Base-by-base conservation (phyloP, 2,113 vertebrate genomes). In the Trogon surrucura region DNA sequence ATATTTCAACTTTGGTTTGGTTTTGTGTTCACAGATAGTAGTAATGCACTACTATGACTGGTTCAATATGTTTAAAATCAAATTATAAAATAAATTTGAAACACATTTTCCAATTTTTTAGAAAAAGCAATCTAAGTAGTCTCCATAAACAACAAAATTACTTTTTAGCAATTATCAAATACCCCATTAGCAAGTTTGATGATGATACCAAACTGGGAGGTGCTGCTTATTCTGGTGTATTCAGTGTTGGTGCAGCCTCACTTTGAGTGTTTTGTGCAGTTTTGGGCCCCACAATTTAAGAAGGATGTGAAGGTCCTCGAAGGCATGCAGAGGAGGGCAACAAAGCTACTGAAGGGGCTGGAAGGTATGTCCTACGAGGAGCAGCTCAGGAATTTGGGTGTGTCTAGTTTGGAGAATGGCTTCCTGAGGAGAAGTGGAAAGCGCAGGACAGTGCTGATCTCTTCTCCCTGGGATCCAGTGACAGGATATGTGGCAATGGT, bases 161-260 rank as follows among this genome's bases (percentile, higher is more conserved):
- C 5, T 58, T 77, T 27, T 45, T 34, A 60, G 22, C 8, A 45
- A 26, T 54, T 70, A 89, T 6, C 0, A 0, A 81, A 53, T 19
- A 41, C 27, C 62, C 9, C 13, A 32, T 6, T 53, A 61, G 22
- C 17, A 47, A 64, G 23, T 30, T 30, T 65, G 30, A 23, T 48
- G 34, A 9, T 25, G 25, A 78, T 8, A 29, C 18, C 22, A 58
- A 57, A 47, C n/a, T 44, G 20, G 36, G 60, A 91, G 17, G 48
- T 41, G 36, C 29, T 34, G 61, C 16, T 50, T 9, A 41, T 41
- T 41, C 41, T 41, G 41, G 9, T 41, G 41, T 41, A 41, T 41
- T 41, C 41, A 41, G 41, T 0, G 3, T 0, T 34, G 32, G 5
- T 17, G 15, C 7, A 2, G 26, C 4, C 22, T 23, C 71, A 38